phyloP scores from a whole-genome alignment of 2,888 invertebrate species.

The Leucoptera coffeella region DNA sequence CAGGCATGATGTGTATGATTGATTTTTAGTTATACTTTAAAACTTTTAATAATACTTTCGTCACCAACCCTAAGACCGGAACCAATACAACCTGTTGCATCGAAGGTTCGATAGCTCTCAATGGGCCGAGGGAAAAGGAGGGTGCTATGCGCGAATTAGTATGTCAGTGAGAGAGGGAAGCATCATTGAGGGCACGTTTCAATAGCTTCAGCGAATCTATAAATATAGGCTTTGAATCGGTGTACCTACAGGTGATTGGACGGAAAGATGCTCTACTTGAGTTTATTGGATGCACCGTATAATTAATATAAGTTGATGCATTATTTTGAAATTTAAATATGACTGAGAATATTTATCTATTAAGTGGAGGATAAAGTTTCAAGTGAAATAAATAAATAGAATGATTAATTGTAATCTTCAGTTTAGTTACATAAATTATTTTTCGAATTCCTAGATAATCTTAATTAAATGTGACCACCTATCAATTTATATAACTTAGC shows the following conservation, averaged over 20 bases:
- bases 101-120: slow-evolving; percentile 50
- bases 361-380: neutral
- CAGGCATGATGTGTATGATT: no score
- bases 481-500: no score
- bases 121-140: slow-evolving; percentile 26
- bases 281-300: neutral
- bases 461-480: no score
- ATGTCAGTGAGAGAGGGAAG: no score
- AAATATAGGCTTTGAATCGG: slow-evolving; percentile 38
- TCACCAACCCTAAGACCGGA: slow-evolving; percentile 32
- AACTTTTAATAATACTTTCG: no score
- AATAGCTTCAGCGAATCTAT: slow-evolving; percentile 41
- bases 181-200: no score
- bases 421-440: no score
- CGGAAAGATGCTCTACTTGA: neutral
- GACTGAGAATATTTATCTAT: neutral
- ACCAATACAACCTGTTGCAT: slow-evolving; percentile 48
- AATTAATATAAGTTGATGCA: neutral
- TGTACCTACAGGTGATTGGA: slow-evolving; percentile 10
- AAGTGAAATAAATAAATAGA: neutral
- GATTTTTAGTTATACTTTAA: no score
- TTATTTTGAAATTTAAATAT: neutral
- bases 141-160: slow-evolving; percentile 6
- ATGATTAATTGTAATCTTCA: neutral
- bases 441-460: no score